Percentiles rank a stretch among this genome's conserved stretches.
Conservation (phyloP, 2,113 vertebrate species). For the Donacobius atricapilla region DNA sequence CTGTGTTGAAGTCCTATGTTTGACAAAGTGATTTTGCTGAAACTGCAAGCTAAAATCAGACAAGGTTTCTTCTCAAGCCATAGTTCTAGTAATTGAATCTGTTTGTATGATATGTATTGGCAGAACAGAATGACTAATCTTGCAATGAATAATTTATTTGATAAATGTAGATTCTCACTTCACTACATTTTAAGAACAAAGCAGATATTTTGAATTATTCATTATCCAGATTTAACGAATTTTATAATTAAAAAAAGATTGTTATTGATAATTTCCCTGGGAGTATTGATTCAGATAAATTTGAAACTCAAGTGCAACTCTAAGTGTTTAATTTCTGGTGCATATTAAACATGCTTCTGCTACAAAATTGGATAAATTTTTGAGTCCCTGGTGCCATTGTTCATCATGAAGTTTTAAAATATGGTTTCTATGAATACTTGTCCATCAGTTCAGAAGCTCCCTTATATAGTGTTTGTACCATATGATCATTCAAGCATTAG, state of each 20-base stretch:
- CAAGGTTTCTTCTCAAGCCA: background rate
- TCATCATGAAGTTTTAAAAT: background rate
- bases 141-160: constrained; percentile 40
- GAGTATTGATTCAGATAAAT: background rate
- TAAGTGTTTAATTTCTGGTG: background rate
- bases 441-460: background rate
- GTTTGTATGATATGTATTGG: constrained; percentile 25
- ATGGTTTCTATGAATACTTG: background rate
- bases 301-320: background rate
- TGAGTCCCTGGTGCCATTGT: background rate
- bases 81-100: background rate
- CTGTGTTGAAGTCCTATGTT: background rate
- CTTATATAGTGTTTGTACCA: background rate
- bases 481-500: background rate
- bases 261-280: background rate
- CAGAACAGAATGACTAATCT: constrained; percentile 16
- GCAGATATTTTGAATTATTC: constrained; percentile 2
- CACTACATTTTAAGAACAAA: background rate
- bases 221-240: background rate
- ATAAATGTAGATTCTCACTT: constrained; percentile 18
- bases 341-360: background rate
- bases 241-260: constrained; percentile 1
- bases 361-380: background rate
- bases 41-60: background rate
- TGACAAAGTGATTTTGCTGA: background rate